These are phyloP conservation scores for Mystacides longicornis DNA, from an alignment of 2,888 invertebrate species.

Conservation along the genomic window DNA sequence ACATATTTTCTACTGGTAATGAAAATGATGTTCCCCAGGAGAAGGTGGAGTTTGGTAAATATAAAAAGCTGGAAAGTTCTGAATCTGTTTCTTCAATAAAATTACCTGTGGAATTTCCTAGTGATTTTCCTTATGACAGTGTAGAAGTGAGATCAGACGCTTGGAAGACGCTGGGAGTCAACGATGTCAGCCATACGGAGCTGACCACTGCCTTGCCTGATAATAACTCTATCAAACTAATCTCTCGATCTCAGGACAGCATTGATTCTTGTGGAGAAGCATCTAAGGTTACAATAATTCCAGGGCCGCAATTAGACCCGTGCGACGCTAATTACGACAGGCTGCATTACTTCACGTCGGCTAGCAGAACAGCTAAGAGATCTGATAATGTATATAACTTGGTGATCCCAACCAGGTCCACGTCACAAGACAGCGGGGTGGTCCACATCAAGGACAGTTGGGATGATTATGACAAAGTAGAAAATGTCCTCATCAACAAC, in stretches of 20 bases:
- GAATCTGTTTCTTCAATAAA: slow-evolving; percentile 41
- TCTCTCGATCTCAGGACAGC: slow-evolving; percentile 47
- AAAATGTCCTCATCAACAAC: slow-evolving; percentile 59
- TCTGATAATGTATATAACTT: slow-evolving; percentile 62
- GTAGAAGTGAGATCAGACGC: slow-evolving; percentile 72
- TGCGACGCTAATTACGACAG: slow-evolving; percentile 67
- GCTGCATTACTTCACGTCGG: slow-evolving; percentile 72
- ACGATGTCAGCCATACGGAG: slow-evolving; percentile 67
- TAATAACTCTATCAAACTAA: slow-evolving; percentile 44
- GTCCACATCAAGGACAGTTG: slow-evolving; percentile 44
- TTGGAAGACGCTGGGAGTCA: slow-evolving; percentile 73
- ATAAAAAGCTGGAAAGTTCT: slow-evolving; percentile 43
- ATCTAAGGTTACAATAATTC: slow-evolving; percentile 50
- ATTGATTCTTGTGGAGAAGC: slow-evolving; percentile 42
- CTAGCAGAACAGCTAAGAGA: slow-evolving; percentile 56
- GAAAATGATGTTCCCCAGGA: slow-evolving; percentile 38
- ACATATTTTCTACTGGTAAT: slow-evolving; percentile 33
- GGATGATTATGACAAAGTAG: slow-evolving; percentile 74
- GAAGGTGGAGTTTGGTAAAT: slow-evolving; percentile 47
- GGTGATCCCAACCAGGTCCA: slow-evolving; percentile 54
- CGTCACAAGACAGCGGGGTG: slow-evolving; percentile 41
- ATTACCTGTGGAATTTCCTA: slow-evolving; percentile 31
- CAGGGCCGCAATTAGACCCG: slow-evolving; percentile 43
- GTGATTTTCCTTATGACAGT: slow-evolving; percentile 58
- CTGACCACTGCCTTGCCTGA: slow-evolving; percentile 43